Evolutionary conservation across 1,140 invertebrate species (phyloP).

Genomic region (Drosophila navojoa): DNA sequence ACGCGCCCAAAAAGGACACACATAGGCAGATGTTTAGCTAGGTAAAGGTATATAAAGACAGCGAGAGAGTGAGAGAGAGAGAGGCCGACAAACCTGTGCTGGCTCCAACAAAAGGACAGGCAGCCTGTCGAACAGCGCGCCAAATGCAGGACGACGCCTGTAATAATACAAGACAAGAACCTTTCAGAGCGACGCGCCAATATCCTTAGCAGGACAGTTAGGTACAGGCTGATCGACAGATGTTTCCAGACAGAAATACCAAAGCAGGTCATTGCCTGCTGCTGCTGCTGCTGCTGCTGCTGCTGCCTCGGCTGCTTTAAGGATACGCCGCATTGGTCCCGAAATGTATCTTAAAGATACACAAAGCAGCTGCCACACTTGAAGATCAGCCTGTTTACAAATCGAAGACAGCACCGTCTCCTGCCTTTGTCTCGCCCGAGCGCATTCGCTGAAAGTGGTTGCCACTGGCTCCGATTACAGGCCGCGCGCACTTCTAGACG

Average conservation of each 20-base stretch:
- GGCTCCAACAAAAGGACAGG: slow-evolving; percentile 59
- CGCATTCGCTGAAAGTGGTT: slow-evolving; percentile 50
- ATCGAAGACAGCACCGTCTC: slow-evolving; percentile 43
- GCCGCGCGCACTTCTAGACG: slow-evolving; percentile 16
- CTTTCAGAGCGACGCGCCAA: slow-evolving; percentile 54
- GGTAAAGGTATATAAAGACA: not conserved
- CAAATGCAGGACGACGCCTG: slow-evolving; percentile 58
- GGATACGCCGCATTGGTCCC: slow-evolving; percentile 75
- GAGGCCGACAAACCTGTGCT: slow-evolving; percentile 62
- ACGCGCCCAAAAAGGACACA: slow-evolving; percentile 44
- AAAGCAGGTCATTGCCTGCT: slow-evolving; percentile 73
- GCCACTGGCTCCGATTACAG: slow-evolving; percentile 64
- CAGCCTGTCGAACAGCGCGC: slow-evolving; percentile 54
- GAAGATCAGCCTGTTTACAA: slow-evolving; percentile 58
- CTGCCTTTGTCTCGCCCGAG: slow-evolving; percentile 36
- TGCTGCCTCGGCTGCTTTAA: slow-evolving; percentile 30
- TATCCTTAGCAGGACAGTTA: slow-evolving; percentile 46
- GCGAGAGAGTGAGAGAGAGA: slow-evolving; percentile 5
- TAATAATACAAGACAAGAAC: slow-evolving; percentile 62
- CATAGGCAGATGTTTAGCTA: slow-evolving; percentile 66
- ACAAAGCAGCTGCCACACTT: slow-evolving; percentile 69
- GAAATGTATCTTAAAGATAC: slow-evolving; percentile 67
- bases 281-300: slow-evolving; percentile 34
- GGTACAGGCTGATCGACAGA: slow-evolving; percentile 52
- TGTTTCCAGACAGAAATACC: slow-evolving; percentile 64